Evolutionary conservation across 2,797 vertebrate genomes (phyloP), one percentile per base, ranked within the genome.

Genomic region (Sebastes ruberrimus): DNA sequence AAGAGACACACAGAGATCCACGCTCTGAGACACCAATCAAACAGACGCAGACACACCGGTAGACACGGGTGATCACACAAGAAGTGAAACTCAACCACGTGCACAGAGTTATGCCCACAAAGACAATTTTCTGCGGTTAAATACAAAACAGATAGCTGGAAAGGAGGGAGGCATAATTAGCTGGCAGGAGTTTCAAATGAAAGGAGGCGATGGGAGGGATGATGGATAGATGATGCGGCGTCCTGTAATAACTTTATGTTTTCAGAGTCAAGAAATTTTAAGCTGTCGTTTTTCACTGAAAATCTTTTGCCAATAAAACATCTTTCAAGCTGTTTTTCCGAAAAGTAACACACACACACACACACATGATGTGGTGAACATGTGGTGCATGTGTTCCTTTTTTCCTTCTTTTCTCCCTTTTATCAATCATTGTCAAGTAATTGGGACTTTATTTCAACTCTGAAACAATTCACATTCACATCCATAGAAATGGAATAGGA

Each of bases 31-130:
- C 56, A 72, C 69, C 52, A 14, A 61, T 87, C 61, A 84, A 76
- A 83, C 75, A 74, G 62, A 78, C 7, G 22, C 74, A 76, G 30
- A 82, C 13, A 66, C 61, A 82, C 61, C 1, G 4, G 83, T 72
- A 70, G 77, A 80, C 78, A 89, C 49, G 65, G 74, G 57, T 68
- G 76, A 90, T 87, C 71, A 53, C 60, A 81, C 72, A 82, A 74
- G 67, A 79, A 75, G 78, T 78, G 46, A 83, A 74, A 83, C 56
- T 76, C 65, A 68, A 38, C 30, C 83, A 78, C 11, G n/a, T 86
- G 59, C 14, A 35, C 35, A 72, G 63, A 71, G 67, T 71, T 80
- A n/a, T 46, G 9, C 66, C 75, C 69, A 70, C 32, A 69, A 78
- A 69, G 20, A 60, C 35, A 75, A 75, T 80, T 81, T 83, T 83